Conservation (phyloP, 2,113 vertebrate species). For the Nothocercus nigrocapillus region DNA sequence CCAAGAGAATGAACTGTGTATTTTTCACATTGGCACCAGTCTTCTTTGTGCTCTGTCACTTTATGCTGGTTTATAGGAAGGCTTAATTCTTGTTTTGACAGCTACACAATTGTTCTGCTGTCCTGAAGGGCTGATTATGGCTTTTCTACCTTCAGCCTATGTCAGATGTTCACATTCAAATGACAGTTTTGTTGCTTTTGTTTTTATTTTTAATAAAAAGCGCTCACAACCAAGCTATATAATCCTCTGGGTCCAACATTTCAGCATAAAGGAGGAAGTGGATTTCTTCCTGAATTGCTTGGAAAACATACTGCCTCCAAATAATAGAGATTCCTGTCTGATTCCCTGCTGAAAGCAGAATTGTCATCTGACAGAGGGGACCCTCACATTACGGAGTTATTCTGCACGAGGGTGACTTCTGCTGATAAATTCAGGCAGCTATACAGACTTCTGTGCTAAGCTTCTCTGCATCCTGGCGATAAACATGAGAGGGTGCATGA, state of each 20-base stretch:
- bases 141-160: conserved; percentile 9
- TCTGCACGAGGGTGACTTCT: background rate
- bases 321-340: background rate
- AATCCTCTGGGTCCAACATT: background rate
- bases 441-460: background rate
- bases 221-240: background rate
- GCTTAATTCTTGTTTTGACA: conserved; percentile 61
- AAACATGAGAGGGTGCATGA: fast-evolving
- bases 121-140: conserved; percentile 51
- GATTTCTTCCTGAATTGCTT: background rate
- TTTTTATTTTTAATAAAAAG: conserved; percentile 12
- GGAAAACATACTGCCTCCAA: background rate
- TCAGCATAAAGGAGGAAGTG: background rate
- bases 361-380: background rate
- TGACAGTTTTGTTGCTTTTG: background rate
- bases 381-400: background rate
- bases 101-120: conserved; percentile 18
- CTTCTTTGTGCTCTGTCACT: conserved; percentile 12
- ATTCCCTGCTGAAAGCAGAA: background rate
- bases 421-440: background rate
- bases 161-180: conserved; percentile 41
- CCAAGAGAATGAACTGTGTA: background rate
- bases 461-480: fast-evolving
- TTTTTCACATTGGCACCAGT: background rate
- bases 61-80: background rate